Evolutionary conservation across 2,113 vertebrate species (phyloP).

Genomic region (Macaca mulatta): DNA sequence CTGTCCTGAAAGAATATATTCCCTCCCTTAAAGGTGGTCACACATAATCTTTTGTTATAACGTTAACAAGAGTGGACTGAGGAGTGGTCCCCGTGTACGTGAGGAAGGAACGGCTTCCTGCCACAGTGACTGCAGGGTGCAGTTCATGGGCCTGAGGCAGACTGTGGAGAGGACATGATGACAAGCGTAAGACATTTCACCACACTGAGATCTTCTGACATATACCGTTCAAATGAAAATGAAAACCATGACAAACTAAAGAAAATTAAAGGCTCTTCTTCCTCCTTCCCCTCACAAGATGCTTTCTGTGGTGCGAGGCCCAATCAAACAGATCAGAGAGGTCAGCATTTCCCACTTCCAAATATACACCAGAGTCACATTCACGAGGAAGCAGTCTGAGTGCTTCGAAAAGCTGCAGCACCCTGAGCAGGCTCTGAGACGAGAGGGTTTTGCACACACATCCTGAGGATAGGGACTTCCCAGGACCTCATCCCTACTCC

Average conservation of each 20-base stretch:
- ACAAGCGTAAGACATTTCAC: conserved; percentile 30
- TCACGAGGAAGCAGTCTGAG: not conserved
- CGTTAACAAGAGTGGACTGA: not conserved
- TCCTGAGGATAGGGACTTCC: conserved; percentile 35
- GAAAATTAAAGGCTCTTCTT: conserved; percentile 71
- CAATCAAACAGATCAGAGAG: conserved; percentile 59
- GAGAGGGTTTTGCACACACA: conserved; percentile 4
- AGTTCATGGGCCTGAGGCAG: not conserved
- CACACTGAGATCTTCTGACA: conserved; percentile 46
- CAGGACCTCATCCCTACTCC: not conserved
- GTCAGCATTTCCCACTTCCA: conserved; percentile 57
- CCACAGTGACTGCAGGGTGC: not conserved
- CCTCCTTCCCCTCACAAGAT: not conserved
- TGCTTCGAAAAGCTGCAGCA: conserved; percentile 32
- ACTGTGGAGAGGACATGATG: conserved; percentile 54
- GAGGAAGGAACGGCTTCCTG: not conserved
- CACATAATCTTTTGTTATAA: not conserved
- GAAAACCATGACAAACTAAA: conserved; percentile 76
- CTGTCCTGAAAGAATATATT: not conserved
- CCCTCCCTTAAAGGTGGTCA: not conserved
- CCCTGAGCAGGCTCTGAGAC: not conserved
- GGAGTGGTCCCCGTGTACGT: not conserved
- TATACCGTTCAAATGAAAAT: conserved; percentile 78
- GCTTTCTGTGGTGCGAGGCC: not conserved
- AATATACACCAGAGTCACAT: conserved; percentile 44